A percentile compares a stretch with the other conserved stretches of the same genome.
Conservation (phyloP, 2,797 vertebrate genomes). For the Momotus momota region DNA sequence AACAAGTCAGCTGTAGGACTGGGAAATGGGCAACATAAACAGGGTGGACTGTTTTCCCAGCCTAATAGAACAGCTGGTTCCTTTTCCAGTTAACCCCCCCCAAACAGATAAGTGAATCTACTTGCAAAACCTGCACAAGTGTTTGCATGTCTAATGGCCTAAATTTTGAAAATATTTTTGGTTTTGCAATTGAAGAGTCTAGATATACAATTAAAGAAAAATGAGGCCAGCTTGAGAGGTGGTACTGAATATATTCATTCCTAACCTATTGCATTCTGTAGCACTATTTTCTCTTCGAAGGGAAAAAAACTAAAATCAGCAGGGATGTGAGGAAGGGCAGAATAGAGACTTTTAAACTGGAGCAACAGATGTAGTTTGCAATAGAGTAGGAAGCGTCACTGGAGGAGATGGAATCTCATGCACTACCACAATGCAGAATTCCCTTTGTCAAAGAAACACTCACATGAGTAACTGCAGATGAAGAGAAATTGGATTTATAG, state of each 20-base stretch:
- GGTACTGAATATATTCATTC: neutral
- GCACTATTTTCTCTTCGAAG: neutral
- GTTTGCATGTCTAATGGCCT: neutral
- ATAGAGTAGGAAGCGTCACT: fast-evolving
- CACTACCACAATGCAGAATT: neutral
- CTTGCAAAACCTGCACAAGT: neutral
- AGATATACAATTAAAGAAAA: neutral
- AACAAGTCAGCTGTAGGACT: neutral
- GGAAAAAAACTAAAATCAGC: neutral
- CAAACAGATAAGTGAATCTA: neutral
- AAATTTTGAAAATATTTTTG: neutral
- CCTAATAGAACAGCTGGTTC: neutral
- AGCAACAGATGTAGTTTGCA: neutral
- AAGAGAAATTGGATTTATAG: conserved; percentile 13
- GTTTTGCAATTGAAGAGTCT: neutral
- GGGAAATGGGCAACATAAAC: neutral
- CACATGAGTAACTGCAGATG: neutral
- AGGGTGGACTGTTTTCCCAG: neutral
- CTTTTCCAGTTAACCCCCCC: neutral
- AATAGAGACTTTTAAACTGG: neutral
- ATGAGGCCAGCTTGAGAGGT: neutral
- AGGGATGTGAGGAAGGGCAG: neutral
- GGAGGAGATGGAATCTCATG: neutral
- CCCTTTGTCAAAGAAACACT: neutral
- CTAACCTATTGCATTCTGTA: neutral